phyloP scores from a whole-genome alignment of 2,797 vertebrate genomes.

The Fistularia commersonii region DNA sequence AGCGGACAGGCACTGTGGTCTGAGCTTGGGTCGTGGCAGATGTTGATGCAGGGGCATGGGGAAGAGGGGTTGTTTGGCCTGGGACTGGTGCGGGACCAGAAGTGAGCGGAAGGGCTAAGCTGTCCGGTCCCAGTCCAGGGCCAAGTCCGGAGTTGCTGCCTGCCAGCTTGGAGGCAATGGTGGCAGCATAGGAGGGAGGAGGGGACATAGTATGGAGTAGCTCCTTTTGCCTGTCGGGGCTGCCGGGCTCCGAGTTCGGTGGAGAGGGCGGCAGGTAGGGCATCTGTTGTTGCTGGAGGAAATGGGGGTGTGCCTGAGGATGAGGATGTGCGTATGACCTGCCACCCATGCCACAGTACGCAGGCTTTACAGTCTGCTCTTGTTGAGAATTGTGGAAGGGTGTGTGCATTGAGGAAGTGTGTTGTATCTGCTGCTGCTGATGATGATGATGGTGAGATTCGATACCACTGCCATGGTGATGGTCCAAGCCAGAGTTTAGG shows the following conservation, averaged over 20 bases:
- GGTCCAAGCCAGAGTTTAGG: conserved; percentile 89
- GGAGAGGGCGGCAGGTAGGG: conserved; percentile 95
- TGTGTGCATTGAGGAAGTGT: conserved; percentile 80
- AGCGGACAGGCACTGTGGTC: conserved; percentile 81
- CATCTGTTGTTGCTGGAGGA: conserved; percentile 74
- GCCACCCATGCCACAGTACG: conserved; percentile 79
- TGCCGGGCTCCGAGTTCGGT: conserved; percentile 94
- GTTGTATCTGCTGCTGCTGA: conserved; percentile 69
- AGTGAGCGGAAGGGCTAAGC: conserved; percentile 38
- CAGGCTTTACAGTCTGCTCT: conserved; percentile 84
- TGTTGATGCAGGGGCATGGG: conserved; percentile 37
- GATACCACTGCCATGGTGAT: conserved; percentile 78
- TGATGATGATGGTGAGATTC: conserved; percentile 71
- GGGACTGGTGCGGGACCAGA: conserved; percentile 31
- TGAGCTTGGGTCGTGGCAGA: conserved; percentile 34
- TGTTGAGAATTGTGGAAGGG: conserved; percentile 77
- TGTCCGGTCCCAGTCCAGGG: conserved; percentile 49
- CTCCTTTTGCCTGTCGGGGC: conserved; percentile 95
- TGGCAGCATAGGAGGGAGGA: conserved; percentile 93
- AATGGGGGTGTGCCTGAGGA: conserved; percentile 69
- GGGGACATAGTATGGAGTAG: conserved; percentile 92
- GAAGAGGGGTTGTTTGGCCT: conserved; percentile 35
- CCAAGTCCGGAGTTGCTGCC: conserved; percentile 51
- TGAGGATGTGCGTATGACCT: conserved; percentile 77
- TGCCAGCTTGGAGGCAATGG: conserved; percentile 93